phyloP scores from a whole-genome alignment of 2,113 vertebrate genomes.

The Tetrao urogallus region DNA sequence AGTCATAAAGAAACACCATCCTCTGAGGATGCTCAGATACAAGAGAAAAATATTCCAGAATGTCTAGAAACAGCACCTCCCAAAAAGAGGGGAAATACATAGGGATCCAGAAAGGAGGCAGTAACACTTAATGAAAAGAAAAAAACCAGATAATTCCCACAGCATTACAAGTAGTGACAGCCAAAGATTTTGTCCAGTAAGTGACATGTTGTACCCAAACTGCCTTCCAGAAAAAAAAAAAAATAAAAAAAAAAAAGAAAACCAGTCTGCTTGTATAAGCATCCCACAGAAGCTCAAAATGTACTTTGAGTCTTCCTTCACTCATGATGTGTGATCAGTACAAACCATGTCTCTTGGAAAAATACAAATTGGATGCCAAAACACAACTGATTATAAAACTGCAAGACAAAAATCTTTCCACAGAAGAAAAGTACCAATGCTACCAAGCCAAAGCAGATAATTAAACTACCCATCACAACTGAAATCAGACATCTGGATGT shows the following conservation, averaged over 20 bases:
- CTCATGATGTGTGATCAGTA: background rate
- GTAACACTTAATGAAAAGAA: background rate
- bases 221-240: background rate
- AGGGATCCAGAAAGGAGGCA: background rate
- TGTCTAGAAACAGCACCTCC: background rate
- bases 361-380: background rate
- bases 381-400: background rate
- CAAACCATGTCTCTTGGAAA: background rate
- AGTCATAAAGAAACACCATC: background rate
- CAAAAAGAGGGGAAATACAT: background rate
- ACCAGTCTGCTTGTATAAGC: background rate
- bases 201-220: background rate
- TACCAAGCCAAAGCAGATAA: background rate
- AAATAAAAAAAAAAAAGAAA: too few species aligned
- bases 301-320: background rate
- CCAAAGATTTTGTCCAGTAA: background rate
- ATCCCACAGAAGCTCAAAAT: conserved; percentile 4
- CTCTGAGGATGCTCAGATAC: background rate
- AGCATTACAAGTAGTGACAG: background rate
- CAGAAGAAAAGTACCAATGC: background rate
- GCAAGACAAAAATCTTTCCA: background rate
- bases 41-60: background rate
- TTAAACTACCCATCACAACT: background rate
- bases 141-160: background rate
- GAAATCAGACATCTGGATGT: background rate